Conservation (phyloP, 2,113 vertebrate genomes). For the Erythrocercus mccallii region DNA sequence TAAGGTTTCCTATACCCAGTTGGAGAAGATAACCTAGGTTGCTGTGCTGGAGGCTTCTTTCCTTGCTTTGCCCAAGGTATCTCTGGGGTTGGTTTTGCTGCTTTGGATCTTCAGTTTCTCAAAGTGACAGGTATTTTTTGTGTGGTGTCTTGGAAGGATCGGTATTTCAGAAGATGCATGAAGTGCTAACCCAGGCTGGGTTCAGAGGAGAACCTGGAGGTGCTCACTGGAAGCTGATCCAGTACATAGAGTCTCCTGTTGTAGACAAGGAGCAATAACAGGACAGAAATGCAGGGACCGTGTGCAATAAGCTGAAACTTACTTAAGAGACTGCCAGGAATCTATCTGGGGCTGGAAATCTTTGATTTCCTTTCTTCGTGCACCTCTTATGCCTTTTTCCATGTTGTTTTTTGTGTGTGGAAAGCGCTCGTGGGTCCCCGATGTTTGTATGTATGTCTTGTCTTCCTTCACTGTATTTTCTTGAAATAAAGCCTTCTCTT, state of each 20-base stretch:
- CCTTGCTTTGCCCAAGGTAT: background rate
- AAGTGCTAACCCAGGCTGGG: background rate
- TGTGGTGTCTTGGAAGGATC: background rate
- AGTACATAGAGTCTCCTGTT: background rate
- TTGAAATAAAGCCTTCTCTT: background rate
- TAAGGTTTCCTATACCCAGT: background rate
- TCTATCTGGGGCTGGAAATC: background rate
- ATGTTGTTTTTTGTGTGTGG: background rate
- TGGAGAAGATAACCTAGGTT: background rate
- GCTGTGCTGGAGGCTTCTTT: background rate
- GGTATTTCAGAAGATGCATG: background rate
- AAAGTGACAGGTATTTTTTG: background rate
- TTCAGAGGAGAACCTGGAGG: background rate
- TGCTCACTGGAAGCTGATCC: background rate
- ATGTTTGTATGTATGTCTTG: background rate
- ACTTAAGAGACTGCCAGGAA: background rate
- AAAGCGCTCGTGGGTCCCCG: rapidly evolving
- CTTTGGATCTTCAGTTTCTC: background rate
- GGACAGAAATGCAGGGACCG: background rate
- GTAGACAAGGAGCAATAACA: background rate
- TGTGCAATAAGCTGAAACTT: background rate
- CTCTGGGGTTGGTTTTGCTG: background rate
- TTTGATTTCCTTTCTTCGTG: background rate
- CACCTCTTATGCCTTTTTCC: background rate
- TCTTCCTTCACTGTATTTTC: background rate